Evolutionary conservation across 2,113 vertebrate genomes (phyloP).

Genomic region (Saguinus midas): DNA sequence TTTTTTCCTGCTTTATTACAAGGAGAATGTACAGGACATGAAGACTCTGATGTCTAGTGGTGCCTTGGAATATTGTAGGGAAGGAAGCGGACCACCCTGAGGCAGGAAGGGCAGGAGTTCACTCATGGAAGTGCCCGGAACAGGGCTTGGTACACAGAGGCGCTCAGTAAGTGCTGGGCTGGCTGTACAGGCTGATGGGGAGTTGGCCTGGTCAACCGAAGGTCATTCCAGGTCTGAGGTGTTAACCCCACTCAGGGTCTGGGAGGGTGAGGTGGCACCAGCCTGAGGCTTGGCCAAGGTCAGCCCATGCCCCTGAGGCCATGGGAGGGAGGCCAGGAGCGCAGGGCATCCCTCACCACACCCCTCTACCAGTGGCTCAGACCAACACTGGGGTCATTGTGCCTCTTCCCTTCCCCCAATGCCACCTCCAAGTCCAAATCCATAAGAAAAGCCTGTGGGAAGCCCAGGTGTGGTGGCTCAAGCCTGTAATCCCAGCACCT

Average conservation of each 20-base stretch:
- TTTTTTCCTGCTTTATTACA: neutral
- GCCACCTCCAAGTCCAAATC: no score
- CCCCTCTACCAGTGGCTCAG: neutral
- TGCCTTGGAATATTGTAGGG: neutral
- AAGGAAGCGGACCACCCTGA: neutral
- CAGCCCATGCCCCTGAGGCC: neutral
- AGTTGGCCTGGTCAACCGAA: neutral
- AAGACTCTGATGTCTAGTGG: neutral
- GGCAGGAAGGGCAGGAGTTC: rapidly evolving
- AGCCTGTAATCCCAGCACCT: no score
- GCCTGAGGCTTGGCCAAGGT: neutral
- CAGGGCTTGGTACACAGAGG: neutral
- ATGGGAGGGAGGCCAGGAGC: no score
- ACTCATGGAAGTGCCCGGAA: neutral
- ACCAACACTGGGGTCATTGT: rapidly evolving
- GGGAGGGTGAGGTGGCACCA: neutral
- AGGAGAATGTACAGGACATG: neutral
- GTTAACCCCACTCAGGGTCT: neutral
- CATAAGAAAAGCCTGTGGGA: neutral
- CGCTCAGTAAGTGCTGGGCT: neutral
- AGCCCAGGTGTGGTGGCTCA: no score
- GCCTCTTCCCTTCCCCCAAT: neutral
- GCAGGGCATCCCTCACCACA: neutral
- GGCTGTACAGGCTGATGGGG: neutral
- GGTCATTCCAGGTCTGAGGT: neutral